Evolutionary conservation across 2,888 invertebrate species (phyloP), one percentile per base, ranked within the genome.

Genomic region (Eurois occulta): DNA sequence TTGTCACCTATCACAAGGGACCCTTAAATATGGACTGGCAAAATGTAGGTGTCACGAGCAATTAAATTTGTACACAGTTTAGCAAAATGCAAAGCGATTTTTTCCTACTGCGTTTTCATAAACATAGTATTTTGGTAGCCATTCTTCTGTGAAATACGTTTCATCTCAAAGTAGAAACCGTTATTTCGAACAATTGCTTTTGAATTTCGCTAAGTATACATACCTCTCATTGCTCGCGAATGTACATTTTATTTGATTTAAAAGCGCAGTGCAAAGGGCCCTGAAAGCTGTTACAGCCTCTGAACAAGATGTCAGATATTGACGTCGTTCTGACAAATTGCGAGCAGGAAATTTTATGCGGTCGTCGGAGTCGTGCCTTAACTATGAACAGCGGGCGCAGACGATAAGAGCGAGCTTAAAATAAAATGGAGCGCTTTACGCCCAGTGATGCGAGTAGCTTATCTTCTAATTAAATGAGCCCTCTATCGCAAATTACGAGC

Each of bases 391-490:
- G 62, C 32, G 43, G 43, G 43, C 41, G 35, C 52, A 52, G 58
- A 24, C 28, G 62, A 77, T 76, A 80, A 70, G 58, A 60, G 41
- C 13, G 10, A 58, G 48, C 58, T 79, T 79, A 41, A 58, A 68
- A 75, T 55, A 64, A 75, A 80, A 68, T 65, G n/a, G 32, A 68
- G 68, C 68, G 21, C 83, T 66, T 32, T 8, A 38, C 35, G 35
- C 60, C 62, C 46, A 21, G n/a, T 81, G 43, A 67, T 38, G 52
- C 65, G 4, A 74, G 35, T 58, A 67, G 60, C 60, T 81, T 81
- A 62, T 62, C 43, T 81, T 62, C 24, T 55, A 46, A 81, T 81
- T 74, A n/a, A 55, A 74, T 62, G 43, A 67, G 55, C 32, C 58
- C 66, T 41, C 43, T 55, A 38, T 28, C 5, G n/a, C 67, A 75